Percentiles rank a stretch among this genome's conserved stretches.
Conservation (phyloP, 2,888 invertebrate genomes). For the Alviniconcha strummeri region DNA sequence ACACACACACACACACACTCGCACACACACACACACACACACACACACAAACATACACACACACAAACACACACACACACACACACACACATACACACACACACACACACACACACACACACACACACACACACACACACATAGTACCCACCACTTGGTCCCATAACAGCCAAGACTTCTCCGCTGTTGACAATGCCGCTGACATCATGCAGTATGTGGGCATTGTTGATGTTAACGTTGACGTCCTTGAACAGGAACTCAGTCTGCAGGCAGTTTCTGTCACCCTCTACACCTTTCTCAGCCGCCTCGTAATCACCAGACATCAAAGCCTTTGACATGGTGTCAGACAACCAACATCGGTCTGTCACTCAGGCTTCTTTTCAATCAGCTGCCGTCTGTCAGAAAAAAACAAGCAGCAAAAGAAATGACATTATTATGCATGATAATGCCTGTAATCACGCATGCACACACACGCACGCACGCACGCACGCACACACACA, state of each 20-base stretch:
- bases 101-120: neutral
- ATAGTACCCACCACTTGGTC: constrained; percentile 1
- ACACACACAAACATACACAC: neutral
- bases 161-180: constrained; percentile 86
- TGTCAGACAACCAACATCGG: neutral
- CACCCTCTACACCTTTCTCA: neutral
- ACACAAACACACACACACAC: neutral
- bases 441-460: too few relatives aligned
- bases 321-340: neutral
- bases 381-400: neutral
- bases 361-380: neutral
- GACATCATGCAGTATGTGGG: constrained; percentile 81
- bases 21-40: too few relatives aligned
- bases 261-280: neutral
- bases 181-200: constrained; percentile 85
- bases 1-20: too few relatives aligned
- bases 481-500: too few relatives aligned
- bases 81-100: neutral
- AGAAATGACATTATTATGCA: too few relatives aligned
- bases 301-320: neutral
- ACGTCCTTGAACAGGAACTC: constrained; percentile 50
- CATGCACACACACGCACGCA: too few relatives aligned
- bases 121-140: neutral
- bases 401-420: too few relatives aligned
- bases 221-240: constrained; percentile 44